Conservation (phyloP, 2,888 invertebrate species). For the Apotomis capreana region DNA sequence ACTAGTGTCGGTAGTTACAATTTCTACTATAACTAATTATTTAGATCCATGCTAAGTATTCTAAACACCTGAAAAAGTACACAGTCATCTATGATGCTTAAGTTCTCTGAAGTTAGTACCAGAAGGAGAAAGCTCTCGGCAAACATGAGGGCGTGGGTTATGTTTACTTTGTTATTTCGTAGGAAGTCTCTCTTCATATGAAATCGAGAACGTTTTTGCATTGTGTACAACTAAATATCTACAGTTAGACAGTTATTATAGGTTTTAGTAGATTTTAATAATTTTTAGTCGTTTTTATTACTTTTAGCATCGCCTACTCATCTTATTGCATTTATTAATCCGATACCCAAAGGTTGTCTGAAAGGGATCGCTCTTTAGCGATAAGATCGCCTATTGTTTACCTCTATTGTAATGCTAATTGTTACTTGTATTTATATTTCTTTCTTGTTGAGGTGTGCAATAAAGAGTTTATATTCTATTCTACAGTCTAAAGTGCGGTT, state of each 20-base stretch:
- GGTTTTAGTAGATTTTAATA: too few relatives aligned
- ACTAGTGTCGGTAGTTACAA: neutral
- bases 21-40: slow-evolving; percentile 6
- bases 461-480: too few relatives aligned
- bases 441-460: too few relatives aligned
- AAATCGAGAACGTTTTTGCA: slow-evolving; percentile 3
- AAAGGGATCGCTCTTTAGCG: too few relatives aligned
- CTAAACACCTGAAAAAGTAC: neutral
- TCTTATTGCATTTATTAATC: too few relatives aligned
- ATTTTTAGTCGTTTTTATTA: too few relatives aligned
- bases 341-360: too few relatives aligned
- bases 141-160: slow-evolving; percentile 19
- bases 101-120: neutral
- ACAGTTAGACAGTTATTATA: neutral
- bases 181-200: slow-evolving; percentile 30
- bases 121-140: slow-evolving; percentile 11
- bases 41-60: slow-evolving; percentile 2
- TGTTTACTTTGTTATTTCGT: slow-evolving; percentile 32
- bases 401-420: too few relatives aligned
- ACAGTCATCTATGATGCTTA: slow-evolving; percentile 2
- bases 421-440: too few relatives aligned
- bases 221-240: slow-evolving; percentile 5
- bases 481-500: neutral
- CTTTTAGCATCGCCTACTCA: too few relatives aligned
- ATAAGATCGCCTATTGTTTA: too few relatives aligned